Base-by-base conservation (phyloP, 2,797 vertebrate species). In the Brachyrhaphis roseni region DNA sequence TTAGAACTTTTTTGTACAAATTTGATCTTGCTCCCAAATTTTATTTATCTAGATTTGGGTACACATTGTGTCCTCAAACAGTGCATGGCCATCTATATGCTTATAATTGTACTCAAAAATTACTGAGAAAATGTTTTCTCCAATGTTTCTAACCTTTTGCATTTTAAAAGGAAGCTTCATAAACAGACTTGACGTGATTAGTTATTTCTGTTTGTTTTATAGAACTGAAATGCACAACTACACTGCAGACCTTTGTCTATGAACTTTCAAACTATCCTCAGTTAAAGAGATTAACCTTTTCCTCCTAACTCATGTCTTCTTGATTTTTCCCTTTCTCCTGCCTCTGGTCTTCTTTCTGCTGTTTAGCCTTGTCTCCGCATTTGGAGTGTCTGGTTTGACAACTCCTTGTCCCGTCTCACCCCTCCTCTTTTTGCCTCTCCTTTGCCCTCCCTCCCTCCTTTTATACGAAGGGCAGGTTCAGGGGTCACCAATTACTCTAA, bases 401-500 rank as follows among this genome's bases (percentile, higher is more conserved):
- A 88, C 90, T 81, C 82, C 85, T 86, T 83, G 83, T 92, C 89
- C 89, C 62, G 70, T 75, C 75, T 34, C 76, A n/a, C 84, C 89
- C 82, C 87, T 78, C 78, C 77, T 81, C 83, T 75, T 49, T 79
- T 81, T 64, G 70, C 64, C 83, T 80, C 81, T 85, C 78, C 79
- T 80, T 74, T 70, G 49, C 81, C 83, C 83, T 78, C 90, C 85
- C 88, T 90, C 86, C 83, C 89, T 91, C 93, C 89, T 82, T 92
- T 92, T 93, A 93, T 93, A 94, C 90, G 95, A 96, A 95, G 88
- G 59, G 87, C 88, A 86, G 92, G 96, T 95, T 96, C 91, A 94
- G 84, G 92, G 96, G 93, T 96, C 95, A 95, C 95, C 96, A 97
- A 96, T 97, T 97, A 97, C 96, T 95, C 86, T 59, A 94, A 93